Percentiles rank a stretch among this genome's conserved stretches.
Conservation (phyloP, 2,113 vertebrate species). For the Muntiacus muntjak region DNA sequence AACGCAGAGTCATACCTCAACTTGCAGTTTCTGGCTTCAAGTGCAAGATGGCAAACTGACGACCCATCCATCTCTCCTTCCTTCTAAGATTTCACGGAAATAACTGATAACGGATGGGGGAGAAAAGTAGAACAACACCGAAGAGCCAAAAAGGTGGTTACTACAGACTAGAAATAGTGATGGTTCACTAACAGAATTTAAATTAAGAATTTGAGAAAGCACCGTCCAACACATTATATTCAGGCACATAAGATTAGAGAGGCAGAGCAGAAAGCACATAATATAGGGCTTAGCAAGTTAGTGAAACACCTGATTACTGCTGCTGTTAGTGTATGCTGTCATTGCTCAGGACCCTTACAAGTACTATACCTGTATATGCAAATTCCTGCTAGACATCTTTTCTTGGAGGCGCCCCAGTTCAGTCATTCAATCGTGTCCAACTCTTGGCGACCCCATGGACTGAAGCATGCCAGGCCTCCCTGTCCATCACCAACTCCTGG, state of each 20-base stretch:
- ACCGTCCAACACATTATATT: background rate
- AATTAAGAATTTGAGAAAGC: background rate
- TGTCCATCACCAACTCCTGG: background rate
- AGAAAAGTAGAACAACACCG: background rate
- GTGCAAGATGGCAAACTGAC: background rate
- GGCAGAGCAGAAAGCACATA: background rate
- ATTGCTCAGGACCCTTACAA: background rate
- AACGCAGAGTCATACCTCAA: background rate
- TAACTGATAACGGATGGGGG: background rate
- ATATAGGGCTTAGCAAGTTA: background rate
- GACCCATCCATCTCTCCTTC: background rate
- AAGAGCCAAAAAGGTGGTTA: background rate
- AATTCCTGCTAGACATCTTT: background rate
- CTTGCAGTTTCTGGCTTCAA: background rate
- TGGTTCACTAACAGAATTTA: background rate
- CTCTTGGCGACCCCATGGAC: background rate
- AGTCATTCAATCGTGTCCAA: accelerated
- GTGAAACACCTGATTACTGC: background rate
- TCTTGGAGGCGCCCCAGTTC: background rate
- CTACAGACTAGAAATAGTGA: background rate
- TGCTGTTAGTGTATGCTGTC: background rate
- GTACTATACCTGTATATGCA: background rate
- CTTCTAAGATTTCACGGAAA: background rate
- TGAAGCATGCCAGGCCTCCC: background rate
- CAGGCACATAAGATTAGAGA: background rate